Evolutionary conservation across 2,113 vertebrate species (phyloP), one percentile per base, ranked within the genome.

Genomic region (Ptychochromis oligacanthus): DNA sequence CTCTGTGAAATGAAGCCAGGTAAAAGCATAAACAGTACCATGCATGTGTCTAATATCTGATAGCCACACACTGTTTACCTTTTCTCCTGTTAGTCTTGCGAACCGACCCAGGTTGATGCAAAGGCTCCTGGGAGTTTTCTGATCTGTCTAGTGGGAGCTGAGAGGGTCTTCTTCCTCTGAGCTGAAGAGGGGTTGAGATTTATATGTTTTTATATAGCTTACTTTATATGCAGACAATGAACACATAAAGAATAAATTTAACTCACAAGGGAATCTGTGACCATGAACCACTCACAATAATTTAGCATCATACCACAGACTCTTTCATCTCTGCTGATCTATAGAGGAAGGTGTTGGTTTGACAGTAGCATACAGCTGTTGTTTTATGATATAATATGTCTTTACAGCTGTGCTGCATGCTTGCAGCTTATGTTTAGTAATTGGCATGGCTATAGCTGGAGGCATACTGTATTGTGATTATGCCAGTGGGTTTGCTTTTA

Each of bases 161-260:
- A 79, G 96, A 95, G 38, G 95, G 83, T 72, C 95, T 94, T 86
- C 95, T 94, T 70, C 96, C 95, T 78, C 95, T 95, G 70, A 96
- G 96, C 97, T 97, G 65, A 9, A 14, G 36, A 34, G 4, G 5
- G n/a, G n/a, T 34, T 7, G 17, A 54, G 34, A 58, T 20, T 55
- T n/a, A 52, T 2, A 17, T 52, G 17, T 46, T 46, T 46, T 13
- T 49, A 70, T 70, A 26, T 24, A 70, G 24, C 67, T n/a, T 31
- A 7, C 31, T 34, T 54, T 72, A 72, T 34, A 54, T 9, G 46
- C 67, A 72, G 46, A 2, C 67, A 54, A 54, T 70, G 24, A 13
- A 49, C 3, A 3, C 9, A 4, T 52, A 26, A 1, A 34, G 67
- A 72, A 14, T 52, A 52, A 28, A 54, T n/a, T n/a, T n/a, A n/a